Evolutionary conservation across 1,140 invertebrate genomes (phyloP).

Genomic region (Carposina sasakii): DNA sequence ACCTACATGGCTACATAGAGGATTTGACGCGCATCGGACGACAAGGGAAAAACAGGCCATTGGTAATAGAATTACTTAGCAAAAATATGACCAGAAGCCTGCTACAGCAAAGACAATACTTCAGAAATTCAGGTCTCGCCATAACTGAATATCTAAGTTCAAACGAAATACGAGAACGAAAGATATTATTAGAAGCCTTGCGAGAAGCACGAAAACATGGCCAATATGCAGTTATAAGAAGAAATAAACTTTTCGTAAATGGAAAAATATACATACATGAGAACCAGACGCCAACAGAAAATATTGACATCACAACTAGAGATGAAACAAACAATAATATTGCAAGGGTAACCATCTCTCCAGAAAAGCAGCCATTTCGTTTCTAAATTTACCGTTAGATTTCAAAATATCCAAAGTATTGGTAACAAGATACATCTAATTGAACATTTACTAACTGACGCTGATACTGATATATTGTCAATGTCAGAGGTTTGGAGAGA

Average conservation of each 20-base stretch:
- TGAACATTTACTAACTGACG: no score
- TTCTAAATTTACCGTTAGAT: no score
- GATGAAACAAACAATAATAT: no score
- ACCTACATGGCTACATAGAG: constrained; percentile 15
- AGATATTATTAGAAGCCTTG: not conserved
- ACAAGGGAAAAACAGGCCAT: not conserved
- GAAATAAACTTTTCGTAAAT: not conserved
- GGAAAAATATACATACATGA: not conserved
- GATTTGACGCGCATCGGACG: constrained; percentile 13
- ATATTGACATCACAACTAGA: no score
- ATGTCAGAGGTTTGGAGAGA: no score
- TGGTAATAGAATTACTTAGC: constrained; percentile 13
- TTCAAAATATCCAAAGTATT: no score
- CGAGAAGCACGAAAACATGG: not conserved
- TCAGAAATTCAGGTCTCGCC: constrained; percentile 1
- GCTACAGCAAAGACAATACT: constrained; percentile 1
- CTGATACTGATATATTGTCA: no score
- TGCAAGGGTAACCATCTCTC: not conserved
- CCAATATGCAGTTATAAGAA: not conserved
- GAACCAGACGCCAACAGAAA: no score
- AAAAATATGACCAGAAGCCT: constrained; percentile 12
- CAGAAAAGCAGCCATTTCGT: no score
- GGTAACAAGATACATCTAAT: no score
- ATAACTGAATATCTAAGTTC: constrained; percentile 11
- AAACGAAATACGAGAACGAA: not conserved